Conservation (phyloP, 2,888 invertebrate genomes). For the Mesorhabditis belari region DNA sequence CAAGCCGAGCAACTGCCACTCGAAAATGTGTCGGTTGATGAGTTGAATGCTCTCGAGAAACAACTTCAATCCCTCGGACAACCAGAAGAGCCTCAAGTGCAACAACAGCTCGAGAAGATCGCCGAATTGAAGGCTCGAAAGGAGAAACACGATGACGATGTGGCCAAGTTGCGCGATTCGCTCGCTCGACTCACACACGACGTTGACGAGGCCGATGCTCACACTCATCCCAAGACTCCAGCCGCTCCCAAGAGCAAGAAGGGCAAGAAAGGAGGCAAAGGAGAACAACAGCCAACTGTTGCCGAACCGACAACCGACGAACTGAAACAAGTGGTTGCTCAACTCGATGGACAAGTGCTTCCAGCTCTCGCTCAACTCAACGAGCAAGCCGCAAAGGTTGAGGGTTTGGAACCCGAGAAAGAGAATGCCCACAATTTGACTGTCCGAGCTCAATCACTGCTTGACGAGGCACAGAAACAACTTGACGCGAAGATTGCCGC, state of each 20-base stretch:
- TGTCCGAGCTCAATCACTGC: conserved; percentile 25
- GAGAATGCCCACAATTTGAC: conserved; percentile 22
- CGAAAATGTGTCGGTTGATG: conserved; percentile 12
- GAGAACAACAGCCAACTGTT: no score
- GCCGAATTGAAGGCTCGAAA: conserved; percentile 9
- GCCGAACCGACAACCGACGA: no score
- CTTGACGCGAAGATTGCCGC: conserved; percentile 25
- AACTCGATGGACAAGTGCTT: no score
- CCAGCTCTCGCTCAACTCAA: no score
- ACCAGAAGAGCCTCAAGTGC: no score
- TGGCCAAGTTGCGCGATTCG: no score
- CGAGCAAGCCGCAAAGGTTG: no score
- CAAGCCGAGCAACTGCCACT: conserved; percentile 17
- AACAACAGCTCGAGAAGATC: conserved; percentile 15
- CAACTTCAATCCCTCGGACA: no score
- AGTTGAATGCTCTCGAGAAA: conserved; percentile 13
- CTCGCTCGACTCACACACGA: no score
- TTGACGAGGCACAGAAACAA: conserved; percentile 25
- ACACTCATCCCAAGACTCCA: conserved; percentile 19
- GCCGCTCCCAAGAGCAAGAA: conserved; percentile 16
- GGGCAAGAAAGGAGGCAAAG: no score
- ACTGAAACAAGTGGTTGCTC: no score
- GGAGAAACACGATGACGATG: conserved; percentile 8
- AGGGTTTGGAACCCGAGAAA: conserved; percentile 22
- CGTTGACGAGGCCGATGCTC: conserved; percentile 22